These are phyloP conservation scores for Sebastes melanostomus DNA, from an alignment of 2,797 vertebrate genomes.

Conservation along the genomic window DNA sequence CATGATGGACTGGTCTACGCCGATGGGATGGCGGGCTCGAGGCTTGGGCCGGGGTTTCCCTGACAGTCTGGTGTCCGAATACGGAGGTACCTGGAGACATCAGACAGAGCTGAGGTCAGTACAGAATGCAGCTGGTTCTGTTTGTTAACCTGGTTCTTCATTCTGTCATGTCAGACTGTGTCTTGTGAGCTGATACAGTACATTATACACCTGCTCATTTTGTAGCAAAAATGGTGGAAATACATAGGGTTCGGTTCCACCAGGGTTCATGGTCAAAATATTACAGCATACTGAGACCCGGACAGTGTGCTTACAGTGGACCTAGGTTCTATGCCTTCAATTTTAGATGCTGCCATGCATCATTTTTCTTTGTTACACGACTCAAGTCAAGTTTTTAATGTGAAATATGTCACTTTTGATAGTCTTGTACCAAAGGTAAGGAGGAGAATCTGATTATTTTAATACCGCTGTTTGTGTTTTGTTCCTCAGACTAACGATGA, in stretches of 20 bases:
- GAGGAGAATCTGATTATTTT: not conserved
- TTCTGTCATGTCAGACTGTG: not conserved
- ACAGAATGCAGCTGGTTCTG: not conserved
- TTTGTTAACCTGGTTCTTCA: not conserved
- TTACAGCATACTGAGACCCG: not conserved
- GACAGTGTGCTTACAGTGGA: no score
- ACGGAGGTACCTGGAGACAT: constrained; percentile 21
- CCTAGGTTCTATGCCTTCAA: not conserved
- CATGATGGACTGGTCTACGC: constrained; percentile 70
- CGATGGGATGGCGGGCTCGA: not conserved
- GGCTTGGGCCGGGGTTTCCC: constrained; percentile 4
- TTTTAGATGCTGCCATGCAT: not conserved
- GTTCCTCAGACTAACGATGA: no score
- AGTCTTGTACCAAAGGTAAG: not conserved
- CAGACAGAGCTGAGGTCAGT: not conserved
- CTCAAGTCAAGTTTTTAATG: not conserved
- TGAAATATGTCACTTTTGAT: not conserved
- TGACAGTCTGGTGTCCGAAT: not conserved
- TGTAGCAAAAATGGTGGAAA: not conserved
- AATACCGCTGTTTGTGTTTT: no score
- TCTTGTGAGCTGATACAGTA: not conserved
- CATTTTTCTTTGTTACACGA: not conserved
- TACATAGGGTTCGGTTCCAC: not conserved
- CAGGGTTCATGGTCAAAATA: no score
- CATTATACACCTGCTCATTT: not conserved